Percentiles rank a stretch among this genome's conserved stretches.
Conservation (phyloP, 2,888 invertebrate species). For the Agrochola litura region DNA sequence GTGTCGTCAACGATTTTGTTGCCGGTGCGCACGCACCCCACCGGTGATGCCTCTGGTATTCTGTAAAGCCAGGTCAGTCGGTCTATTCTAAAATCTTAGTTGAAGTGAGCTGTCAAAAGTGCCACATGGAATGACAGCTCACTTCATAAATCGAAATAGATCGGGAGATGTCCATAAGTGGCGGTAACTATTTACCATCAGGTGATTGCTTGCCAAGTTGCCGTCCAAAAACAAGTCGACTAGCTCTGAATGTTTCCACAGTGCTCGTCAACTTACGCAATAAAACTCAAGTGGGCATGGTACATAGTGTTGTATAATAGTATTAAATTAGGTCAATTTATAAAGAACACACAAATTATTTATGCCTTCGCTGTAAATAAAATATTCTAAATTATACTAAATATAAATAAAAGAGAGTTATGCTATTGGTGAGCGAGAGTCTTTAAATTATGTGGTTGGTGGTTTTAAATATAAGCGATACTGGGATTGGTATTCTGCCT, state of each 20-base stretch:
- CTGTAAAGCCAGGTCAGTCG: no score
- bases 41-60: background rate
- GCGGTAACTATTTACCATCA: background rate
- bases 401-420: conserved; percentile 26
- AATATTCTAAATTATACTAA: conserved; percentile 32
- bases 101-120: no score
- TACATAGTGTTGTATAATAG: conserved; percentile 36
- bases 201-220: background rate
- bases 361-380: conserved; percentile 37
- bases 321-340: conserved; percentile 47
- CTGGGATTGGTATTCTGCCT: conserved; percentile 12
- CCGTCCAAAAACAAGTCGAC: background rate
- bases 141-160: no score
- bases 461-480: conserved; percentile 31
- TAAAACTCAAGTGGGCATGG: background rate
- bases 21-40: background rate
- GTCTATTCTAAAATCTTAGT: no score
- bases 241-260: background rate
- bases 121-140: no score
- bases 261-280: conserved; percentile 8
- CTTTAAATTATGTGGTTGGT: conserved; percentile 40
- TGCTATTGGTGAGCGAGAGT: conserved; percentile 23
- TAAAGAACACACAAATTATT: conserved; percentile 34
- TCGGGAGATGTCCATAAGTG: background rate
- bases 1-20: background rate